phyloP scores from a whole-genome alignment of 2,888 invertebrate species.

The Lamproptera curius region DNA sequence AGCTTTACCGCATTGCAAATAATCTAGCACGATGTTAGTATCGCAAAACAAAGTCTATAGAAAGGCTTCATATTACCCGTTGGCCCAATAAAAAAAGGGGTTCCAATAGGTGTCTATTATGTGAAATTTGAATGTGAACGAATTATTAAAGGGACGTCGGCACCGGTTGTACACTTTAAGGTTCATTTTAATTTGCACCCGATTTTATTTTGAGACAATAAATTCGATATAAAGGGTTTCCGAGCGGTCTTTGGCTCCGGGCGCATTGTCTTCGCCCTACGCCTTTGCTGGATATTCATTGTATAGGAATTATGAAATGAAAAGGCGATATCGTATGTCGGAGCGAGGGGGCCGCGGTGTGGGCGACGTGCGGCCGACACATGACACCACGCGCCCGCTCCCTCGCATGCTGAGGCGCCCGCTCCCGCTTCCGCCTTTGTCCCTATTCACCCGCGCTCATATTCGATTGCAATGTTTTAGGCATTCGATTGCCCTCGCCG shows the following conservation, averaged over 20 bases:
- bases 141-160: conserved; percentile 40
- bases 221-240: conserved; percentile 73
- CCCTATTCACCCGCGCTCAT: conserved; percentile 58
- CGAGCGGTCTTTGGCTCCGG: conserved; percentile 72
- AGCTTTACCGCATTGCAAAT: no score
- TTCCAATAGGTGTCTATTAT: conserved; percentile 27
- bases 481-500: conserved; percentile 73
- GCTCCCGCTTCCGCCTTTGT: conserved; percentile 27
- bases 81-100: conserved; percentile 16
- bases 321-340: conserved; percentile 75
- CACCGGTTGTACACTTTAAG: conserved; percentile 47
- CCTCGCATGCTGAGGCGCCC: conserved; percentile 34
- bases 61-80: conserved; percentile 22
- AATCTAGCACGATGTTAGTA: conserved; percentile 9
- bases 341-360: conserved; percentile 46
- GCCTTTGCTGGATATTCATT: conserved; percentile 66
- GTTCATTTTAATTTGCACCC: conserved; percentile 76
- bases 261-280: conserved; percentile 76
- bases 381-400: conserved; percentile 42
- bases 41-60: conserved; percentile 7
- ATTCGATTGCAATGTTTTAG: conserved; percentile 75
- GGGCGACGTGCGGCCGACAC: conserved; percentile 42
- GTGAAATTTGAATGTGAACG: conserved; percentile 38
- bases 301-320: conserved; percentile 74
- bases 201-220: conserved; percentile 77